Conservation (phyloP, 2,113 vertebrate species). For the Canis aureus region DNA sequence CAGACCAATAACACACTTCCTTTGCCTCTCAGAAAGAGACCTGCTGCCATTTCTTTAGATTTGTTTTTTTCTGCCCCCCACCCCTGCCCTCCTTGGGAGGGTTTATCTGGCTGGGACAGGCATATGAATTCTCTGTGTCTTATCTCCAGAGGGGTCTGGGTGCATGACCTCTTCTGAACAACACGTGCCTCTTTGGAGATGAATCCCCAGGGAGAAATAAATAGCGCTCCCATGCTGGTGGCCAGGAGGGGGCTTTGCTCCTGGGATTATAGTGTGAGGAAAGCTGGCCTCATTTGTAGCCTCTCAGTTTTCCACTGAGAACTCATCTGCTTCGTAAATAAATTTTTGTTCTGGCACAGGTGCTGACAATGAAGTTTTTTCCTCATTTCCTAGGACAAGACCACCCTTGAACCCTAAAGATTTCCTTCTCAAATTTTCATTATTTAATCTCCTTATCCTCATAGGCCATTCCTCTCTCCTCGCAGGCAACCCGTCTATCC, state of each 20-base stretch:
- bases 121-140: background rate
- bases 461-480: no score
- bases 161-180: accelerated
- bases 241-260: background rate
- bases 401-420: background rate
- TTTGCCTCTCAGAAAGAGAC: background rate
- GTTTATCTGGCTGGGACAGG: background rate
- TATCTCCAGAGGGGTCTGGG: background rate
- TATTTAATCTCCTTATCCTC: background rate
- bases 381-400: background rate
- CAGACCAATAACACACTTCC: accelerated
- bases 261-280: accelerated
- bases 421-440: background rate
- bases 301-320: accelerated
- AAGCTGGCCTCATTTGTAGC: background rate
- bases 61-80: background rate
- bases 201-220: background rate
- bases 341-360: no score
- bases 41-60: background rate
- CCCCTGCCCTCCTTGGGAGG: background rate
- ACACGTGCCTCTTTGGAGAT: accelerated
- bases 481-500: background rate
- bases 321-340: background rate
- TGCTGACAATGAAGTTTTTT: accelerated
- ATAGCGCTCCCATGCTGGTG: background rate